These are phyloP conservation scores for Pandion haliaetus DNA, from an alignment of 2,113 vertebrate species.

Conservation along the genomic window DNA sequence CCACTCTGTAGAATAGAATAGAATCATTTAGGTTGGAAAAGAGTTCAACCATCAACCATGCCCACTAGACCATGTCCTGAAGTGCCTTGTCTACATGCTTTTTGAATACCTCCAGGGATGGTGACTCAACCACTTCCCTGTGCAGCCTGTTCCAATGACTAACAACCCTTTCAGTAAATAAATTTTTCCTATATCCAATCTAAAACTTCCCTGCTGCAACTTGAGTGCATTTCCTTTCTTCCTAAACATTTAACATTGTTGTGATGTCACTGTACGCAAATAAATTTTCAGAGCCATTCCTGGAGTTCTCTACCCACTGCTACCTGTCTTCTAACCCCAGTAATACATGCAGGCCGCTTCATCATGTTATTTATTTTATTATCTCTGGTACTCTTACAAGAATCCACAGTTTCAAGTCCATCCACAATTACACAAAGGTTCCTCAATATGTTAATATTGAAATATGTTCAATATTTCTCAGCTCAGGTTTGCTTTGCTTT, in stretches of 20 bases:
- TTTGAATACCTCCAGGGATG: no score
- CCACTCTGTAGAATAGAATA: no score
- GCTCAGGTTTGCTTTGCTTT: background rate
- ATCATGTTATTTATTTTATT: background rate
- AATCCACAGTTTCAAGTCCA: background rate
- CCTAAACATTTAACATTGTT: background rate
- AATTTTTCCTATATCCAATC: no score
- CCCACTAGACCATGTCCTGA: no score
- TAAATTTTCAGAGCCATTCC: background rate
- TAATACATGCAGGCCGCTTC: rapidly evolving
- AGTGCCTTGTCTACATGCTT: no score
- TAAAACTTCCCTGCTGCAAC: no score
- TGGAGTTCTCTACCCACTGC: background rate
- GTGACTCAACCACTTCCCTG: no score
- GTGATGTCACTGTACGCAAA: background rate
- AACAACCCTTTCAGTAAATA: no score
- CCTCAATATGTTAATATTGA: background rate
- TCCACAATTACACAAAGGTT: background rate
- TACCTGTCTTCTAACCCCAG: background rate
- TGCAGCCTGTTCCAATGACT: no score
- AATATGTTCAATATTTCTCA: background rate
- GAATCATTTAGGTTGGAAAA: no score
- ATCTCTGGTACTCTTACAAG: background rate
- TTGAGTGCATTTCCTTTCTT: no score
- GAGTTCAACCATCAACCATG: no score